Base-by-base conservation (phyloP, 2,888 invertebrate species). In the Drosophila recens region DNA sequence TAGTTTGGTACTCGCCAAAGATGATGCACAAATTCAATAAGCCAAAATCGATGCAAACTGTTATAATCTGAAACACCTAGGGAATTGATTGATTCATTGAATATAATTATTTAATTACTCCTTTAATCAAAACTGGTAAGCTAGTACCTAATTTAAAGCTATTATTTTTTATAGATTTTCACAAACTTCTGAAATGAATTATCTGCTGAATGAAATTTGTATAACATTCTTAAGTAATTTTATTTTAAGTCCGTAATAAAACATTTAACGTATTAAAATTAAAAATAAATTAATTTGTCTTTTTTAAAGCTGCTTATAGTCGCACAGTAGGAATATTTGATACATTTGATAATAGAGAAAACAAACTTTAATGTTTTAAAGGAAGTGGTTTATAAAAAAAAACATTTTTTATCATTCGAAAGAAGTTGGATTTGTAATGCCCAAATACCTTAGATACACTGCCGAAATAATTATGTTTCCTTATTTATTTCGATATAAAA, bases 241-340 rank as follows among this genome's bases (percentile, higher is more conserved):
- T 30, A 15, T 33, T n/a, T 48, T 15, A 2, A 30, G n/a, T 51
- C 3, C 4, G n/a, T 13, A 13, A 6, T 13, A 1, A 6, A 3
- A 6, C 34, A 52, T 38, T 38, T 13, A 58, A 17, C 15, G 27
- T 20, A 51, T 33, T 59, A 13, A 40, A 59, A 59, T 49, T 40
- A 49, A 23, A 49, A 15, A 42, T 33, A 52, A 43, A 45, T 53
- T 36, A 72, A 69, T 57, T 69, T 48, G 42, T 46, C 51, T 38
- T 66, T 54, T 70, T 71, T 57, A 52, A 86, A 86, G 69, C 67
- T 49, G 65, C 63, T 82, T 77, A 75, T 69, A 67, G 63, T 15
- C 53, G 63, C 38, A 61, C 51, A 51, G 42, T 61, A 20, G 27
- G 15, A 0, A 17, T 10, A 27, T 52, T 2, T 20, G 15, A 3